Base-by-base conservation (phyloP, 2,888 invertebrate genomes). In the Trichopria drosophilae region DNA sequence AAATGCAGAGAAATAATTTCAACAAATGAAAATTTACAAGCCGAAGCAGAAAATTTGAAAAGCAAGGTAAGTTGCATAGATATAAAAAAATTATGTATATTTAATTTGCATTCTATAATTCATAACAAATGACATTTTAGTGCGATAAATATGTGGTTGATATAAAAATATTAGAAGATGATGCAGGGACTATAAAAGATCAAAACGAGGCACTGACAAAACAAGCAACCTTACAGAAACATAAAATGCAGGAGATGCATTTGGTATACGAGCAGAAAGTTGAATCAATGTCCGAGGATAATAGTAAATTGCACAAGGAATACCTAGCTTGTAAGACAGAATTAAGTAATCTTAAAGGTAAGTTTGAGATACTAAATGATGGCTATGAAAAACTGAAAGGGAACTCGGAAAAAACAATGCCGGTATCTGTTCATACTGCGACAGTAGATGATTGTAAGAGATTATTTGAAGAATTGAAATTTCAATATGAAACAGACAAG, bases 371-470 rank as follows among this genome's bases (percentile, higher is more conserved):
- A 24, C 61, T 84, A 3, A 77, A 78, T 26, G 78, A 79, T 44
- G 76, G 76, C 9, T 78, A 78, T 44, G 80, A 80, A 41, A 82
- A 78, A 47, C 68, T 81, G 22, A 77, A 82, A 66, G 77, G 77
- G 6, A 80, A 80, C 58, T 77, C 79, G 16, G 76, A 79, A 34
- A 78, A 77, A 59, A 79, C 78, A 41, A 84, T 87, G 59, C 86
- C 86, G 0, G 76, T 84, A 0, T 80, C 82, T 40, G 78, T 85
- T 39, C 86, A 87, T 62, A 83, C 82, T 24, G 76, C 84, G 2
- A 80, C 86, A 2, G 80, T 90, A 1, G 85, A 85, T 37, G 87
- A 90, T 66, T 90, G 88, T 62, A 87, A 86, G 69, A 78, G 84
- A 46, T 79, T 88, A 62, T 80, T 89, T 57, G 88, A 90, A 71